Base-by-base conservation (phyloP, 2,113 vertebrate genomes). In the Upupa epops region DNA sequence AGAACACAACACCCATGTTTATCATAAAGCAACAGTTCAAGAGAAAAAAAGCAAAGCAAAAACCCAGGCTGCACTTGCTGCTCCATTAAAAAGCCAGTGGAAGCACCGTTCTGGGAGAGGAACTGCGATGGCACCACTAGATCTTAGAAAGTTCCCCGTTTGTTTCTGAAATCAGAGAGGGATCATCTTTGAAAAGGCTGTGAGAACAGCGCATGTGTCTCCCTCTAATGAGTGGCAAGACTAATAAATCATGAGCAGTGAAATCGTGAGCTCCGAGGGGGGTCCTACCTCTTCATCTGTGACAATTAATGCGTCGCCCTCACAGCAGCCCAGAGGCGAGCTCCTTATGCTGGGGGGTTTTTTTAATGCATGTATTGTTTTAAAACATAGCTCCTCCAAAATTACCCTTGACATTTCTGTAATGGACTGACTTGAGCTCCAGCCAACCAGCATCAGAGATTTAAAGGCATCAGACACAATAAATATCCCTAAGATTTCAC, bases 351-450 rank as follows among this genome's bases (percentile, higher is more conserved):
- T 86, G 61, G n/a, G n/a, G n/a, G n/a, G n/a, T n/a, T 95, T 88
- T 95, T 88, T 90, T 96, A 88, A 94, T 91, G 81, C 92, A 92
- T 83, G 84, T 93, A 91, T 92, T 94, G 54, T 92, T 94, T 94
- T 91, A 94, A 93, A 96, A 95, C 52, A 81, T 79, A 76, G 87
- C 69, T 92, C 65, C 90, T 90, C 68, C 58, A 86, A 93, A 96
- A 95, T 96, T 82, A 77, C 59, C 89, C 70, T 89, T 89, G 92
- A 93, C 87, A 84, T 93, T 86, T 92, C 80, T 88, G 94, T 94
- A 95, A 94, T 86, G 81, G 80, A 92, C 68, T 73, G 79, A 70
- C 74, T 87, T 91, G 40, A 49, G 66, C 60, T 90, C n/a, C 68
- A 92, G 76, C 74, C 88, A 86, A 88, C 60, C 86, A 90, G 46